Evolutionary conservation across 2,797 vertebrate species (phyloP), one percentile per base, ranked within the genome.

Genomic region (Alauda arvensis): DNA sequence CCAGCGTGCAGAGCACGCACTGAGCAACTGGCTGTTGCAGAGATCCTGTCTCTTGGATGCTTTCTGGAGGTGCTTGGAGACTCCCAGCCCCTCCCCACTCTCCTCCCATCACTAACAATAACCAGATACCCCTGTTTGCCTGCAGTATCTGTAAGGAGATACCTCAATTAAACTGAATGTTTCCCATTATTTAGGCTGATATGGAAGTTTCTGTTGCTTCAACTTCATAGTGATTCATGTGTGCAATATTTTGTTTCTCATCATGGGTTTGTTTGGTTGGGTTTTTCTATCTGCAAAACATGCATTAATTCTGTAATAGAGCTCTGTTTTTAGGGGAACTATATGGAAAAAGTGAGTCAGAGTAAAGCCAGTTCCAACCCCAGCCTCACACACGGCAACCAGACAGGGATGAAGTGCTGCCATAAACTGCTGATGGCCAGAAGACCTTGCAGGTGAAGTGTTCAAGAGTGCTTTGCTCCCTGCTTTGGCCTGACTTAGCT

Each of bases 401-500:
- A 94, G 90, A 80, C 76, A 85, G 61, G 63, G 28, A 49, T 88
- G 60, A 94, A 92, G 39, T 48, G 52, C 37, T 81, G 92, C 84
- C 52, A 87, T 89, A 46, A 69, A 45, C 23, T 76, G 11, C 14
- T 83, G 70, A 89, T 87, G 67, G 74, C 76, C 77, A 88, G 79
- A 83, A 91, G 67, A 57, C 28, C 29, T 77, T 61, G 87, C 88
- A 94, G 92, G 90, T 93, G 84, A 83, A 83, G 45, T 76, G 77
- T 77, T 83, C 67, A 69, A 67, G 60, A n/a, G 59, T 1, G 16
- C 56, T 43, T 65, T 68, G 33, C 86, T 87, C 77, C 43, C 57
- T 78, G 60, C 56, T 91, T 91, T 93, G 90, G 87, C 74, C 53
- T 81, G 67, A 37, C 57, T 78, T 79, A 48, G 51, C 78, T 88